Base-by-base conservation (phyloP, 1,140 invertebrate genomes). In the Chionoecetes opilio region DNA sequence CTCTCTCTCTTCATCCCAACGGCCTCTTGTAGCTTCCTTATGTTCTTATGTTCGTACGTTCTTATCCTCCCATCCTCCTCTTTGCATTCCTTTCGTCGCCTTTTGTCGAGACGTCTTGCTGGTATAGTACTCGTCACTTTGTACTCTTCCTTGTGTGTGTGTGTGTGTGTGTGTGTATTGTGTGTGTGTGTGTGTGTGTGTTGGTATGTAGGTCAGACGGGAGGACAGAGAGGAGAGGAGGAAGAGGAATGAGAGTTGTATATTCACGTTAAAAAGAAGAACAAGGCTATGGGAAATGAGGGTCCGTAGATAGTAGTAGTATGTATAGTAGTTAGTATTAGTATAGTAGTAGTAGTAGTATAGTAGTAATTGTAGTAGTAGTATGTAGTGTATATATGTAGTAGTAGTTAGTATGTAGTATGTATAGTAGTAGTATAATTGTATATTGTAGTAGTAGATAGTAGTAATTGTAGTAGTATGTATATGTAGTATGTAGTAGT, bases 391-490 rank as follows among this genome's bases (percentile, higher is more conserved):
- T n/a, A n/a, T n/a, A n/a, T n/a, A n/a, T n/a, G 29, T 86, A 32
- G 84, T 86, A 32, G 84, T 86, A 32, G 84, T 86, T 84, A 32
- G 84, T 86, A 86, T n/a, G 84, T 86, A 32, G 84, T 86, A 32
- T 17, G 0, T 11, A 26, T 35, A 34, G 85, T 35, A 34, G 85
- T 35, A 34, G 85, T 35, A 34, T 8, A 0, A 34, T 8, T 35
- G 26, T 29, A 0, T 11, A 32, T 35, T 2, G 32, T 35, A 34
- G 85, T 35, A 34, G 85, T 35, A 34, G 32, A n/a, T 35, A 34
- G 85, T 35, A 29, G 85, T 35, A 34, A 32, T 35, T 8, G 32
- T 35, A 29, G 85, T 35, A 29, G 32, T 35, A 29, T 35, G 26
- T 29, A 0, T 11, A 32, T 35, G 85, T 35, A 34, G 85, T 35